Conservation (phyloP, 2,797 vertebrate species). For the Aphelocoma californica region DNA sequence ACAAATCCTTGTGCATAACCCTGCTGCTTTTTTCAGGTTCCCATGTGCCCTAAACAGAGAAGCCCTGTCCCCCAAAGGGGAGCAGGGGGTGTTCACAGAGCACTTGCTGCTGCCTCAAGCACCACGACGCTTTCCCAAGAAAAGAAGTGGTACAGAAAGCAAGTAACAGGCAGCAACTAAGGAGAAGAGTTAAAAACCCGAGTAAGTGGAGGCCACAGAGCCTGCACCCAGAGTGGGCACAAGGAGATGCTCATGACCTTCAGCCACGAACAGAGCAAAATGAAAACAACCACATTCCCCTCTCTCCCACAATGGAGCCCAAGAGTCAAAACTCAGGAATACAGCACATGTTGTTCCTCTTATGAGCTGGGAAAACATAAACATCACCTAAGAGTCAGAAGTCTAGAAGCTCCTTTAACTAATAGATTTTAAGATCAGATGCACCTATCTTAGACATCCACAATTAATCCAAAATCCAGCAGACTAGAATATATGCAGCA, state of each 20-base stretch:
- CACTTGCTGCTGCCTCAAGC: neutral
- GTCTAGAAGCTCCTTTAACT: neutral
- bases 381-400: neutral
- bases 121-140: neutral
- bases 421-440: neutral
- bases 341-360: neutral
- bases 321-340: neutral
- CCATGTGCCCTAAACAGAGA: neutral
- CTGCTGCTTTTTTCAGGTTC: neutral
- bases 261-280: neutral
- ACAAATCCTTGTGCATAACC: neutral
- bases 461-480: neutral
- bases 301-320: neutral
- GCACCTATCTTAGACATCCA: neutral
- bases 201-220: neutral
- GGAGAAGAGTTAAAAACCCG: neutral
- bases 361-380: neutral
- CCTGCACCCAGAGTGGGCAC: accelerated
- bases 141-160: neutral
- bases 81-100: neutral
- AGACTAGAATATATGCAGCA: neutral
- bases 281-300: neutral
- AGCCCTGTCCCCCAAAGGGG: neutral
- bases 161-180: neutral
- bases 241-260: accelerated